Evolutionary conservation across 2,113 vertebrate species (phyloP), one percentile per base, ranked within the genome.

Genomic region (Panthera uncia): DNA sequence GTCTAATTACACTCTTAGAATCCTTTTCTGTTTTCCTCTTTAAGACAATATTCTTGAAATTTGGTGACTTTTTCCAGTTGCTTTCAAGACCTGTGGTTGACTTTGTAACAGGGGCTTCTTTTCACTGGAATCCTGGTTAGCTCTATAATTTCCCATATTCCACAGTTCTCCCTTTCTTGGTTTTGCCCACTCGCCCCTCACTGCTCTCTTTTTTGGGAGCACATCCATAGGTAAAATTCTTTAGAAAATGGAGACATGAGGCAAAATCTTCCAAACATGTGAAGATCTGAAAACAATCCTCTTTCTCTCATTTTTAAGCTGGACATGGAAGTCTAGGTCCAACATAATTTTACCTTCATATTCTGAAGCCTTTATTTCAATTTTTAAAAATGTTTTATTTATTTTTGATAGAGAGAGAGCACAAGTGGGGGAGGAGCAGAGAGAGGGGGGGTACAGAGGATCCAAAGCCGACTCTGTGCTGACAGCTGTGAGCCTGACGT

Each of bases 1-100:
- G 57, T 61, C 78, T 45, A 57, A n/a, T 48, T 73, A 69, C 68
- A 69, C 63, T 91, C 21, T 87, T 63, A 52, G 23, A 71, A 66
- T 71, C 25, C 31, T 31, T 93, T 96, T 57, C 14, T 66, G 27
- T 71, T 88, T 76, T 31, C 8, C 79, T 65, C 16, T 31, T 68
- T 74, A 83, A 91, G 78, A 55, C 15, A 74, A 74, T 88, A 23
- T 93, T 68, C 29, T 81, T 95, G 78, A 88, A 88, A 89, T 21
- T 90, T 16, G n/a, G 63, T 55, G 74, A 65, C 23, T 83, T 91
- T 52, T 52, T 27, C n/a, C 25, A 71, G 66, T 33, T 83, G 76
- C 21, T 89, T 95, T 91, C 57, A 74, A 94, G 48, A 41, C 63
- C 76, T 31, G 0, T 83, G 86, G 6, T 5, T 3, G 13, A 50